These are phyloP conservation scores for Eulithis testata DNA, from an alignment of 2,888 invertebrate species.

Conservation along the genomic window DNA sequence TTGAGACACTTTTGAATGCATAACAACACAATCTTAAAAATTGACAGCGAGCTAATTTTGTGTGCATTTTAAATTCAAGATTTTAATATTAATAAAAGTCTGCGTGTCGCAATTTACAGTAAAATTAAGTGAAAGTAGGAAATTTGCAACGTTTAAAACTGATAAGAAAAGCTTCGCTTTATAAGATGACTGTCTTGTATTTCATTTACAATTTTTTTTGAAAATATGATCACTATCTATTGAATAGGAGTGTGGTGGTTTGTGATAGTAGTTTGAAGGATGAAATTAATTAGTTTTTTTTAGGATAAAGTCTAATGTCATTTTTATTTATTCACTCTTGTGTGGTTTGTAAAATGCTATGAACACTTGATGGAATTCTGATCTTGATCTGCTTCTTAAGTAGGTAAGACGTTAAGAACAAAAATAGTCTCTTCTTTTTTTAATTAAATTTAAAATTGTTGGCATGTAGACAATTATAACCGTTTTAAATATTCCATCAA, in stretches of 20 bases:
- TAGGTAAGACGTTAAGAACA: not conserved
- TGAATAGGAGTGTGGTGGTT: slow-evolving; percentile 78
- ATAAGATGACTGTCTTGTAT: slow-evolving; percentile 69
- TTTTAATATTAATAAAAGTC: slow-evolving; percentile 23
- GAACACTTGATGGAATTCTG: slow-evolving; percentile 13
- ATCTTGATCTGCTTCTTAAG: slow-evolving; percentile 3
- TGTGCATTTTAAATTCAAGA: slow-evolving; percentile 28
- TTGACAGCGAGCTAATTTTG: slow-evolving; percentile 9
- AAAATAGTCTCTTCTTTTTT: slow-evolving; percentile 19
- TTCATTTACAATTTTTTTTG: slow-evolving; percentile 55
- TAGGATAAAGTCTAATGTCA: slow-evolving; percentile 37
- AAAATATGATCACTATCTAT: slow-evolving; percentile 63
- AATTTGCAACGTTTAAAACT: slow-evolving; percentile 64
- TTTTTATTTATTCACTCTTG: slow-evolving; percentile 35
- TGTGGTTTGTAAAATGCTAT: slow-evolving; percentile 17
- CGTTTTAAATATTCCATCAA: not conserved
- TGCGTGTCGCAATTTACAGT: slow-evolving; percentile 54
- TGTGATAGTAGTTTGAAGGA: slow-evolving; percentile 72
- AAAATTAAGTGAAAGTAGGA: slow-evolving; percentile 53
- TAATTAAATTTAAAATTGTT: slow-evolving; percentile 39
- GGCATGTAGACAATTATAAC: slow-evolving; percentile 9
- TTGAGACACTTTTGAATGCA: slow-evolving; percentile 47
- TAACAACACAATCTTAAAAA: slow-evolving; percentile 20
- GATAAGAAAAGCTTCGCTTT: slow-evolving; percentile 77
- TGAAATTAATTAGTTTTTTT: slow-evolving; percentile 46